Evolutionary conservation across 2,797 vertebrate genomes (phyloP), one percentile per base, ranked within the genome.

Genomic region (Anabacerthia variegaticeps): DNA sequence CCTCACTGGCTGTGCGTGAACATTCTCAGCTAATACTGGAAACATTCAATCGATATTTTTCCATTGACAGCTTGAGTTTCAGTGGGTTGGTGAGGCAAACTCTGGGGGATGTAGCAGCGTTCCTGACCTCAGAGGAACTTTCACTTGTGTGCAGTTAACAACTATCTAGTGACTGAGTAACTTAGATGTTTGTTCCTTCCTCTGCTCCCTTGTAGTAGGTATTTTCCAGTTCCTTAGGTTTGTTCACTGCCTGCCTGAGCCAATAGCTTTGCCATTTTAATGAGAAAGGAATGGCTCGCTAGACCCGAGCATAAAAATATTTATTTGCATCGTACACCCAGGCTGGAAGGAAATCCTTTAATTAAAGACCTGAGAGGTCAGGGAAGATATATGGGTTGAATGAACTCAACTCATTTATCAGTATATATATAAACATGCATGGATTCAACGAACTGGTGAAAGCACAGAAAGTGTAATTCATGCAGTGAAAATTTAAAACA

Each of bases 241-340:
- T 49, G 14, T 51, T 95, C 37, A 1, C 43, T 55, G 78, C 69
- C 78, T 77, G 66, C 52, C 26, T 28, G 27, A 95, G 76, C 84
- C 89, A 72, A 77, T 71, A 85, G 39, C 46, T 93, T 95, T 92
- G 43, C 67, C 34, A n/a, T 93, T 96, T 96, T 96, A 89, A 94
- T 91, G 86, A 95, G 92, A 72, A 84, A 88, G 32, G 56, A 79
- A 94, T 13, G 61, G 43, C 32, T 94, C 1, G 0, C 37, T 78
- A 41, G 51, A 20, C n/a, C 46, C 0, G 3, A 66, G 62, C 51
- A 87, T 62, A 43, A 84, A 81, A 72, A 54, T 65, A 68, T 86
- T 94, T 85, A 62, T 93, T 78, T 81, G 52, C 32, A 16, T 62
- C 77, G 52, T 46, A 28, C 16, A 4, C 69, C n/a, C 32, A 37